phyloP scores from a whole-genome alignment of 92 coral and sea anemone species.

The Epizoanthus illoricatus region DNA sequence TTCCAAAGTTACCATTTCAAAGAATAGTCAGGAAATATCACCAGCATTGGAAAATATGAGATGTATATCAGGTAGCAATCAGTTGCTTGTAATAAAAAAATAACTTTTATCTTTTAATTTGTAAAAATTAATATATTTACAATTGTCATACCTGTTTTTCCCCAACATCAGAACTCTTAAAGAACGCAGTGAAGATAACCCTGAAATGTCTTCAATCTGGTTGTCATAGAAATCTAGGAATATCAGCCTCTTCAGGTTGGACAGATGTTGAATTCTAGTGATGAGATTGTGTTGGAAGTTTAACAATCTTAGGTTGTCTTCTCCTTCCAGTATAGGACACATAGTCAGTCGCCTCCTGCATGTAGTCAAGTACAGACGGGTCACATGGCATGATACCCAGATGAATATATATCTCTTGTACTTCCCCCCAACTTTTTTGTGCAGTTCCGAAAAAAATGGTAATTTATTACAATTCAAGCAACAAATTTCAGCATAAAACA shows the following conservation, averaged over 20 bases:
- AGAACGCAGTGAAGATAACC: conserved; percentile 76
- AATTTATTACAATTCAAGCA: too few relatives aligned
- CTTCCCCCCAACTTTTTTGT: too few relatives aligned
- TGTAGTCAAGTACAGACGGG: neutral
- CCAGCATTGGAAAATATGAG: neutral
- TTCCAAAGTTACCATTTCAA: too few relatives aligned
- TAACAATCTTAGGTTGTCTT: conserved; percentile 83
- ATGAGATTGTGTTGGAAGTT: conserved; percentile 96
- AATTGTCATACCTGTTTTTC: conserved; percentile 69
- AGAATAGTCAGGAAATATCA: too few relatives aligned
- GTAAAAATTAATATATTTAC: neutral
- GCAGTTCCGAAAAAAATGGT: too few relatives aligned
- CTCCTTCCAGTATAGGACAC: conserved; percentile 96
- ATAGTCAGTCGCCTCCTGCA: conserved; percentile 83
- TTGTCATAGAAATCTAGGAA: conserved; percentile 96
- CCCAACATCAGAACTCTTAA: conserved; percentile 93
- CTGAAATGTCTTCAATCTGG: conserved; percentile 92
- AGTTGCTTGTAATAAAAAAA: too few relatives aligned
- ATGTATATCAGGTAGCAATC: too few relatives aligned
- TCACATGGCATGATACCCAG: neutral
- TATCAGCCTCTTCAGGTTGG: conserved; percentile 84
- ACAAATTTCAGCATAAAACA: too few relatives aligned
- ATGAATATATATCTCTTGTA: too few relatives aligned
- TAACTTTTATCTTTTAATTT: neutral
- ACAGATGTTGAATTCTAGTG: conserved; percentile 77